Evolutionary conservation across 1,140 invertebrate genomes (phyloP).

Genomic region (Papilio aristodemus): DNA sequence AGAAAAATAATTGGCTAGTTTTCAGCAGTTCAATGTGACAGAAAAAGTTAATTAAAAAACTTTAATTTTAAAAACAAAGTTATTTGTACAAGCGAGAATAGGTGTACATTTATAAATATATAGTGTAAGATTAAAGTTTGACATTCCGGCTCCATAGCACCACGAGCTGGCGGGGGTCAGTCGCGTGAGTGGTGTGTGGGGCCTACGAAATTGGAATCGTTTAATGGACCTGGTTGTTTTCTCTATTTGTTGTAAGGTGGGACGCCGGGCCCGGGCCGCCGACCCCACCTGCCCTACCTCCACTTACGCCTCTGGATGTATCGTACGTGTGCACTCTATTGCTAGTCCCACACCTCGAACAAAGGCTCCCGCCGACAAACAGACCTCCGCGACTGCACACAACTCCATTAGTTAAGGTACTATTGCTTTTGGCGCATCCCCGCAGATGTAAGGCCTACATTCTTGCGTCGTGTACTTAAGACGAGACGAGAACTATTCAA

Average conservation of each 20-base stretch:
- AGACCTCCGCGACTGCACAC: background rate
- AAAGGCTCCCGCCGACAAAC: conserved; percentile 1
- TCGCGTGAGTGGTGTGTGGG: conserved; percentile 77
- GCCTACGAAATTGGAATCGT: conserved; percentile 54
- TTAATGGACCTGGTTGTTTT: conserved; percentile 73
- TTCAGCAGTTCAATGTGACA: too few relatives aligned
- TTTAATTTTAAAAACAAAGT: too few relatives aligned
- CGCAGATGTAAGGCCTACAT: background rate
- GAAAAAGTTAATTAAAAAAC: too few relatives aligned
- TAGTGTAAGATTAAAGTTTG: conserved; percentile 37
- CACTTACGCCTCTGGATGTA: conserved; percentile 82
- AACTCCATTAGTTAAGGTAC: too few relatives aligned
- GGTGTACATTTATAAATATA: background rate
- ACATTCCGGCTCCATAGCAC: conserved; percentile 71
- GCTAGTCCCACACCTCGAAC: conserved; percentile 7
- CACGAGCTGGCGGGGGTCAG: conserved; percentile 70
- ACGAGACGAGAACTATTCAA: background rate
- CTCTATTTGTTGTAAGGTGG: conserved; percentile 80
- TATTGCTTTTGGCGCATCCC: background rate
- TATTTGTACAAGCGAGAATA: too few relatives aligned
- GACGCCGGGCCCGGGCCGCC: conserved; percentile 75
- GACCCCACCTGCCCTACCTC: conserved; percentile 80
- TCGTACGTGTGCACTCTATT: conserved; percentile 72
- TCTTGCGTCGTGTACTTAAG: background rate
- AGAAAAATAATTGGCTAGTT: too few relatives aligned